Conservation (phyloP, 2,797 vertebrate species). For the Dermochelys coriacea region DNA sequence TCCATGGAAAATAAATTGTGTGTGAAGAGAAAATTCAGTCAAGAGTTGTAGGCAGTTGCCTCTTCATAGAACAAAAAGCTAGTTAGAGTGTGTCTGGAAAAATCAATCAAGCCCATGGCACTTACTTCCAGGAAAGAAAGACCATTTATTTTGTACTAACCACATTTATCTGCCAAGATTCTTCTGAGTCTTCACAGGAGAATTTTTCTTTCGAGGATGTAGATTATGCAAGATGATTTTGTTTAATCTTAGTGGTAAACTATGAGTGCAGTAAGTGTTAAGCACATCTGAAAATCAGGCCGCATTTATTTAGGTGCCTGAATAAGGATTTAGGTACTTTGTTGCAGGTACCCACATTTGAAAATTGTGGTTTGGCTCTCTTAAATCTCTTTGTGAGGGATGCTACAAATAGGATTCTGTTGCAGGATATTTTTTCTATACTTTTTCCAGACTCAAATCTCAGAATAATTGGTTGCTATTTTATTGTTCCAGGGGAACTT, state of each 20-base stretch:
- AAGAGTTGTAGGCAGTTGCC: background rate
- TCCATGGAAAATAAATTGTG: background rate
- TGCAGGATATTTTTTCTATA: background rate
- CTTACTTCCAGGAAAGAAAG: conserved; percentile 24
- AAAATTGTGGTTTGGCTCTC: background rate
- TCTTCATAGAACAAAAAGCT: conserved; percentile 11
- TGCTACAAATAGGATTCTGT: background rate
- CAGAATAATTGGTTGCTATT: background rate
- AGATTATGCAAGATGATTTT: conserved; percentile 43
- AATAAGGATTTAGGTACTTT: background rate
- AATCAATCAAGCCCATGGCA: background rate
- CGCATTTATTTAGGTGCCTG: background rate
- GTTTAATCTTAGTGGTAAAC: conserved; percentile 23
- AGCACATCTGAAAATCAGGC: conserved; percentile 34
- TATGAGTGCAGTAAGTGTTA: background rate
- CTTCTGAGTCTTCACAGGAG: conserved; percentile 8
- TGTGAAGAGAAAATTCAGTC: background rate
- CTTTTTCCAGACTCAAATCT: background rate
- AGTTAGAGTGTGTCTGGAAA: background rate
- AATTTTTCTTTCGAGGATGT: conserved; percentile 2
- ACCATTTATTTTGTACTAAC: conserved; percentile 24
- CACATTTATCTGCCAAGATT: conserved; percentile 19
- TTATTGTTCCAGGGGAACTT: background rate
- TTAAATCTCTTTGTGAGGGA: background rate
- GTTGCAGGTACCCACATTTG: background rate